phyloP scores from a whole-genome alignment of 2,888 invertebrate species.

The Homarus gammarus region DNA sequence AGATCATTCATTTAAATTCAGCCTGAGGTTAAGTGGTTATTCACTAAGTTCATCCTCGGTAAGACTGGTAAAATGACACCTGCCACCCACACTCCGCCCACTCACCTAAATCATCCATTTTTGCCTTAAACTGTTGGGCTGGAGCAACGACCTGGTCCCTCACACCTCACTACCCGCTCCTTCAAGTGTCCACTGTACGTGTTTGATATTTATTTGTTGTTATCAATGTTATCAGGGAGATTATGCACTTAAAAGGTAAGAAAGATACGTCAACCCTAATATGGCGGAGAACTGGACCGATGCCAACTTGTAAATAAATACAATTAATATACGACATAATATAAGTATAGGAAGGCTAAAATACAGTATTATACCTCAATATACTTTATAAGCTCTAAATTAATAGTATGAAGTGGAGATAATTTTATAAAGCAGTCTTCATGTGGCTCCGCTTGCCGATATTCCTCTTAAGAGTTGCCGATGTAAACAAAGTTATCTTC shows the following conservation, averaged over 20 bases:
- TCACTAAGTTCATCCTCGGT: too few species aligned
- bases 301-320: conserved; percentile 38
- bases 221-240: conserved; percentile 38
- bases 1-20: too few species aligned
- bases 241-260: conserved; percentile 45
- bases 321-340: too few species aligned
- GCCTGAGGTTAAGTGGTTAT: too few species aligned
- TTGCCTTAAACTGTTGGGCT: background rate
- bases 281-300: conserved; percentile 60
- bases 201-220: conserved; percentile 9
- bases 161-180: conserved; percentile 1
- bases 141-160: background rate
- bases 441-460: background rate
- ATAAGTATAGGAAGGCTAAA: too few species aligned
- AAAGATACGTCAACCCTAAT: conserved; percentile 49
- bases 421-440: too few species aligned
- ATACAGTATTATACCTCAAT: too few species aligned
- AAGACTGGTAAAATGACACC: too few species aligned
- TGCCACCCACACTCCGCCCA: conserved; percentile 11
- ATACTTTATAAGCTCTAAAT: too few species aligned
- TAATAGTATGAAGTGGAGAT: too few species aligned
- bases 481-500: conserved; percentile 65
- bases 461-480: conserved; percentile 38
- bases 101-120: conserved; percentile 69
- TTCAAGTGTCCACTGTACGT: background rate